These are phyloP conservation scores for Rhaphigaster nebulosa DNA, from an alignment of 2,888 invertebrate species.

Conservation along the genomic window DNA sequence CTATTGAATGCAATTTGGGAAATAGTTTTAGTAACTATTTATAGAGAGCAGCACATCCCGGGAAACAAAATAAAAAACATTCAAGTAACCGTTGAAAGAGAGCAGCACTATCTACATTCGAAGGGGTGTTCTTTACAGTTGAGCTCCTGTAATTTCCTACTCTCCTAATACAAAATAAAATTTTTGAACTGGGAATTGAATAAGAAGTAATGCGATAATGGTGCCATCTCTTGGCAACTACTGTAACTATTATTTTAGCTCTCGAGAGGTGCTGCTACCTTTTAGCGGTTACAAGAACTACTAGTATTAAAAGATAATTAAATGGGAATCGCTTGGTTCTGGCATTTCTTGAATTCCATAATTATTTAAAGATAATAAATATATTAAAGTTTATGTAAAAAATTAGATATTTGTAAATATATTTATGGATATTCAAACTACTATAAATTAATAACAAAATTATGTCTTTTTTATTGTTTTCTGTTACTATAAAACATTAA, in stretches of 20 bases:
- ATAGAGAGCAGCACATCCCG: neutral
- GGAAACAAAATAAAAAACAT: neutral
- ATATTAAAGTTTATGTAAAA: neutral
- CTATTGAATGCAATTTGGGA: too few relatives aligned
- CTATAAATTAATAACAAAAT: too few relatives aligned
- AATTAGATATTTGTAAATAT: too few relatives aligned
- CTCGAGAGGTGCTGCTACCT: neutral
- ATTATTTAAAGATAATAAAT: too few relatives aligned
- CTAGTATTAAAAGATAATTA: too few relatives aligned
- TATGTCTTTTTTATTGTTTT: too few relatives aligned
- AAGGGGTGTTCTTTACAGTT: neutral
- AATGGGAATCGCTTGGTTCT: too few relatives aligned
- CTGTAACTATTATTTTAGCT: neutral
- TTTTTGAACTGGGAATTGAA: neutral
- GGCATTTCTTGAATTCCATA: too few relatives aligned
- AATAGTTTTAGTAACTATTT: neutral
- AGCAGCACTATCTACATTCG: neutral
- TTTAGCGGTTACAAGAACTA: neutral
- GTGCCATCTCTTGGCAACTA: neutral
- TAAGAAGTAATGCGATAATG: neutral
- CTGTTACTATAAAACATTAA: too few relatives aligned
- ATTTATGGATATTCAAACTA: too few relatives aligned
- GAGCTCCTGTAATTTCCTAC: neutral
- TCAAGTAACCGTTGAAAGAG: neutral
- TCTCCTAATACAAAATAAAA: conserved; percentile 3